Conservation (phyloP, 2,113 vertebrate species). For the Lepisosteus osseus region DNA sequence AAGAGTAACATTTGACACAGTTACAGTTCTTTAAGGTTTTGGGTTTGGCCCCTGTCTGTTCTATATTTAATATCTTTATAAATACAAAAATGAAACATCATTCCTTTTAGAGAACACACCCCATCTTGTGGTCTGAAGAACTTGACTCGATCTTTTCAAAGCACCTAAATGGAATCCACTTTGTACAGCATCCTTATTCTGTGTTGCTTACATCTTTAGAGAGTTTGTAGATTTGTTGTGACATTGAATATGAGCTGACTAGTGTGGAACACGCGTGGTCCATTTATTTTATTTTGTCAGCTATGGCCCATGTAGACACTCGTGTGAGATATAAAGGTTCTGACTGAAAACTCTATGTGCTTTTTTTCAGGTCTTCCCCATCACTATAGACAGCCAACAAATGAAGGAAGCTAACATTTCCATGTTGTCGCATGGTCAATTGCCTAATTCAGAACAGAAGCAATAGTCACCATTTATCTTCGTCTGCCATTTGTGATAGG, state of each 20-base stretch:
- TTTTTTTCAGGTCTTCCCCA: background rate
- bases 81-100: no score
- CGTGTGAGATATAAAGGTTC: background rate
- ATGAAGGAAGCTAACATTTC: background rate
- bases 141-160: no score
- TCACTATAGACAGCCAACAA: background rate
- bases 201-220: no score
- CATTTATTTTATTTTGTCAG: constrained; percentile 1
- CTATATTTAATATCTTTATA: no score
- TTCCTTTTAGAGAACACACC: no score
- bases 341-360: constrained; percentile 12
- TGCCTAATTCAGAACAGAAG: background rate
- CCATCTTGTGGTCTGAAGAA: no score
- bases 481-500: background rate
- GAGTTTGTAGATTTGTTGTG: background rate
- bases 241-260: background rate
- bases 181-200: background rate
- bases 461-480: constrained; percentile 11
- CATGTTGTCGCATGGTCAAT: background rate
- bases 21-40: no score
- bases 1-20: no score
- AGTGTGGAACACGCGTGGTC: background rate
- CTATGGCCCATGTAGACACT: background rate
- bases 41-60: no score
- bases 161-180: background rate